Conservation (phyloP, 2,113 vertebrate species). For the Progne subis region DNA sequence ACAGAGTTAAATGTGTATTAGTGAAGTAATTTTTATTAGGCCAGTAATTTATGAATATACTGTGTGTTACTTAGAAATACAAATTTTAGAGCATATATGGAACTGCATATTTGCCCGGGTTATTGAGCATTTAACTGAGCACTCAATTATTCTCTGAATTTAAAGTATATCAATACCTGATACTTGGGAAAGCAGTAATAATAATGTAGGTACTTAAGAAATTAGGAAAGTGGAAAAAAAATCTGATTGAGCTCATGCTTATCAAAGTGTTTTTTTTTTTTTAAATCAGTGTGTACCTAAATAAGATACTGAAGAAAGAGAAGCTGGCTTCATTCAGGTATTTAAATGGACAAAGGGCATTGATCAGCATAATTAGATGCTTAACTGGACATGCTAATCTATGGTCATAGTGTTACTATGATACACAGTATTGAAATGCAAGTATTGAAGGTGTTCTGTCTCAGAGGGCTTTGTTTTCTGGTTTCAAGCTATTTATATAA, state of each 20-base stretch:
- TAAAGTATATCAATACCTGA: background rate
- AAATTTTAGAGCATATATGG: background rate
- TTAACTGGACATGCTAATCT: background rate
- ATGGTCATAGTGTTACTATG: background rate
- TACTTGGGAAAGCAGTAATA: background rate
- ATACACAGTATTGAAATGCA: background rate
- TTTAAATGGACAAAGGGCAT: background rate
- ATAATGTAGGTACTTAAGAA: background rate
- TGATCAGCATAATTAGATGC: background rate
- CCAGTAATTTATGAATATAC: background rate
- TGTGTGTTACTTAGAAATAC: background rate
- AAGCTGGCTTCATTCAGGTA: background rate
- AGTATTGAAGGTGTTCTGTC: background rate
- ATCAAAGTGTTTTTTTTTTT: background rate
- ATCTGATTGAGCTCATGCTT: background rate
- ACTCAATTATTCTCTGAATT: background rate
- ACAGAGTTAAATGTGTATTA: background rate
- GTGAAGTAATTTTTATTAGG: background rate
- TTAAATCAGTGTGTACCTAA: background rate
- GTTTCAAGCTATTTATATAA: background rate
- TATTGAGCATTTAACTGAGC: background rate
- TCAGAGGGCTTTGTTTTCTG: background rate
- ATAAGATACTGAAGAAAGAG: background rate
- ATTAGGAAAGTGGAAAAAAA: background rate
- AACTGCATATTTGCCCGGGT: background rate